Evolutionary conservation across 1,140 invertebrate species (phyloP).

Genomic region (Drosophila sturtevanti): DNA sequence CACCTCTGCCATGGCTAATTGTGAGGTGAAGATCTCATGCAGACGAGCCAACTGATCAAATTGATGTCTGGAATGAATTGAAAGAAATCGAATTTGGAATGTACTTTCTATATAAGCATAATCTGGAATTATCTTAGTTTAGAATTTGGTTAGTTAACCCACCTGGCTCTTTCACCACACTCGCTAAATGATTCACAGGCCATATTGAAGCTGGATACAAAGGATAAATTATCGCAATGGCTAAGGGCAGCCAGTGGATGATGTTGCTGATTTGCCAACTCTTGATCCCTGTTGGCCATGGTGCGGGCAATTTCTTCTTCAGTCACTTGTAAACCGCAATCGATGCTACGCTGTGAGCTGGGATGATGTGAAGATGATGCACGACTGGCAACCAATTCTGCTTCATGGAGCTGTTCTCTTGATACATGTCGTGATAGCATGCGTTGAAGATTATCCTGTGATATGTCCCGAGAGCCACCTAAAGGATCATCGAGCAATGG

Average conservation of each 20-base stretch:
- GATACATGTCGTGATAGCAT: constrained; percentile 84
- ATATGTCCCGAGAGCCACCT: constrained; percentile 90
- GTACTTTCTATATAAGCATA: too few species aligned
- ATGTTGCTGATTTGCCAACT: constrained; percentile 86
- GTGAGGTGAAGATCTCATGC: constrained; percentile 87
- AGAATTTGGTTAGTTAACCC: constrained; percentile 5
- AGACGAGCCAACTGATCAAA: constrained; percentile 88
- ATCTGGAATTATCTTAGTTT: constrained; percentile 49
- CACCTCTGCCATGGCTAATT: constrained; percentile 89
- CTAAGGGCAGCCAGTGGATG: constrained; percentile 94
- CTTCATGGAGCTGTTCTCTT: constrained; percentile 84
- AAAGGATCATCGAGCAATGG: constrained; percentile 90
- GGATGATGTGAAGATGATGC: constrained; percentile 82
- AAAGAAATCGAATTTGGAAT: too few species aligned
- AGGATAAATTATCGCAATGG: constrained; percentile 92
- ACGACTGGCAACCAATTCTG: constrained; percentile 56
- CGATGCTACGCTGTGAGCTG: constrained; percentile 81
- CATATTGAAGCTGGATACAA: constrained; percentile 93
- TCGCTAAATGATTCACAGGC: constrained; percentile 85
- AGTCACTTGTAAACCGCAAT: constrained; percentile 90
- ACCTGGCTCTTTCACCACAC: constrained; percentile 81
- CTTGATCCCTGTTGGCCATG: constrained; percentile 88
- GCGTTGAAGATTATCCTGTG: constrained; percentile 89
- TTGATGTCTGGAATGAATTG: constrained; percentile 83
- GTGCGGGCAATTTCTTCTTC: constrained; percentile 95